Percentiles rank a stretch among this genome's conserved stretches.
These are phyloP conservation scores for Hydrozoanthus gracilis DNA, from an alignment of 92 coral and sea anemone genomes.

Conservation along the genomic window DNA sequence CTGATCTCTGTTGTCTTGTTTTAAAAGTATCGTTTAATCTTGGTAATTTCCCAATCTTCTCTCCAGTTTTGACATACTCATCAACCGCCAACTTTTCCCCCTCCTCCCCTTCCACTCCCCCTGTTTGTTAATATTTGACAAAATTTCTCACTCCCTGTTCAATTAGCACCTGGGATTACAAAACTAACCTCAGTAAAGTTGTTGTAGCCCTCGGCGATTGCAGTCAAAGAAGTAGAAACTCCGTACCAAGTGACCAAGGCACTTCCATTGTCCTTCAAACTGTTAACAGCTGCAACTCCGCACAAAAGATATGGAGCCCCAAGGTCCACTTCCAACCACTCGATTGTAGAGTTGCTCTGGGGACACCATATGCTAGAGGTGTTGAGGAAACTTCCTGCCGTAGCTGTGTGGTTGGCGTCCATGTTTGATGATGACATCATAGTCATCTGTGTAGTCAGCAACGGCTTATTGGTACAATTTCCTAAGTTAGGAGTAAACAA, in stretches of 20 bases:
- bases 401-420: not conserved
- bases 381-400: not conserved
- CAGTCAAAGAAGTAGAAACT: constrained; percentile 9
- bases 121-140: no score
- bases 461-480: not conserved
- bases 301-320: constrained; percentile 18
- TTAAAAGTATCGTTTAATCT: no score
- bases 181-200: constrained; percentile 4
- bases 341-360: not conserved
- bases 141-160: no score
- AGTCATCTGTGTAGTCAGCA: not conserved
- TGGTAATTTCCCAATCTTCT: no score
- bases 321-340: constrained; percentile 31
- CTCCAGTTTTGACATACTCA: no score
- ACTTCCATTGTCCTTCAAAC: not conserved
- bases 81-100: no score
- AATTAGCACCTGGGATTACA: not conserved
- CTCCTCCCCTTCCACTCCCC: no score
- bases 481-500: not conserved
- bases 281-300: constrained; percentile 3
- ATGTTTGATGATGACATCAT: constrained; percentile 2
- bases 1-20: no score
- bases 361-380: not conserved
- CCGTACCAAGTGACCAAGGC: constrained; percentile 11
- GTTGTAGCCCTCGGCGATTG: not conserved